Conservation (phyloP, 2,797 vertebrate species). For the Podarcis siculus region DNA sequence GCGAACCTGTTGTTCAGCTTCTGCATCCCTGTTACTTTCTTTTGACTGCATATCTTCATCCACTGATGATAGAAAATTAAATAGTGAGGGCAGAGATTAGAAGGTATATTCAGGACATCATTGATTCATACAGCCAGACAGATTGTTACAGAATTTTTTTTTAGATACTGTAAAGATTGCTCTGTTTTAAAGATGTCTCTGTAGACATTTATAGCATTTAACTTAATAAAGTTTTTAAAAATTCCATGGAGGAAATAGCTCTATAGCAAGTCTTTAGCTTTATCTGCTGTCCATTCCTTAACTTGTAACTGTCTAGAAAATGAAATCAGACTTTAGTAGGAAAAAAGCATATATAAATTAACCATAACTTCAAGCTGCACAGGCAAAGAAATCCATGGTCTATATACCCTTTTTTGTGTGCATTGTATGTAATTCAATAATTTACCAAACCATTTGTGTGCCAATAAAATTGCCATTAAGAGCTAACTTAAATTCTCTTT, state of each 20-base stretch:
- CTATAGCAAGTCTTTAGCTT: slow-evolving; percentile 16
- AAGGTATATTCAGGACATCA: not conserved
- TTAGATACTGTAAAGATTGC: not conserved
- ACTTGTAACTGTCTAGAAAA: not conserved
- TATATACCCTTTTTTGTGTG: not conserved
- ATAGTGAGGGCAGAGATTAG: not conserved
- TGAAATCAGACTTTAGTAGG: slow-evolving; percentile 30
- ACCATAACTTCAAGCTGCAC: not conserved
- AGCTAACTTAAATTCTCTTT: not conserved
- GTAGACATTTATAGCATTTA: no score
- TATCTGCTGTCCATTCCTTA: slow-evolving; percentile 36
- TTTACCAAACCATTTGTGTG: slow-evolving; percentile 3
- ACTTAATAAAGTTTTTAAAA: not conserved
- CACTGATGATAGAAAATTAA: not conserved
- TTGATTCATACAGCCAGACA: no score
- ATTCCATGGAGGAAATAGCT: no score
- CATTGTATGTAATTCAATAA: not conserved
- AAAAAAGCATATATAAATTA: not conserved
- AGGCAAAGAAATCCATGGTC: not conserved
- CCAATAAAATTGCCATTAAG: not conserved
- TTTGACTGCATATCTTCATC: not conserved
- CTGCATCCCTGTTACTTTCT: not conserved
- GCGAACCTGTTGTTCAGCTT: not conserved
- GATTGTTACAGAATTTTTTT: not conserved
- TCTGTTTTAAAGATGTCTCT: not conserved